Percentiles rank a stretch among this genome's conserved stretches.
Conservation (phyloP, 2,888 invertebrate genomes). For the Mythimna albipuncta region DNA sequence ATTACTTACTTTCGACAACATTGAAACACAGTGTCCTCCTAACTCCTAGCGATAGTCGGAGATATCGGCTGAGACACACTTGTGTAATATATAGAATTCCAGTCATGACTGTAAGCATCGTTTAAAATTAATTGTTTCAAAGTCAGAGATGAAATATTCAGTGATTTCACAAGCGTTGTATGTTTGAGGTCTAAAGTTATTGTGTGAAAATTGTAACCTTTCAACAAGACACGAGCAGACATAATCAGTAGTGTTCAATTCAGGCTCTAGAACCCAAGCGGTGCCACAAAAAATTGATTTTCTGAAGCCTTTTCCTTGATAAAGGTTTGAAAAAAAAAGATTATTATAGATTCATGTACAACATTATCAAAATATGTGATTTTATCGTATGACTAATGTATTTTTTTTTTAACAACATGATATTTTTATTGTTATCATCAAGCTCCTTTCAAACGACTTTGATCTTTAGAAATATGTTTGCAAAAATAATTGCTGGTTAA, state of each 20-base stretch:
- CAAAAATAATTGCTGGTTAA: too few species aligned
- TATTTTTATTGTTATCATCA: too few species aligned
- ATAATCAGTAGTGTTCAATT: background rate
- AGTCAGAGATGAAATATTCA: background rate
- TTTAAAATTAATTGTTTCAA: constrained; percentile 11
- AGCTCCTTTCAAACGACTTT: too few species aligned
- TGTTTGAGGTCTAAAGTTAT: background rate
- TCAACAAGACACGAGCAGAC: background rate
- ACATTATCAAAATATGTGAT: too few species aligned
- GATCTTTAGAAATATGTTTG: too few species aligned
- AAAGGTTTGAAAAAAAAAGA: too few species aligned
- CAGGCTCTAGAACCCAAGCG: too few species aligned
- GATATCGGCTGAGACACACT: constrained; percentile 5
- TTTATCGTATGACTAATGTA: too few species aligned
- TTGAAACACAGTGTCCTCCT: background rate
- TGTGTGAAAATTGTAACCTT: background rate
- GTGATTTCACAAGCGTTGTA: background rate
- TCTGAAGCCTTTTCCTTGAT: too few species aligned
- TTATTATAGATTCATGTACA: too few species aligned
- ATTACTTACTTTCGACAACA: background rate
- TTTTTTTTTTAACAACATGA: too few species aligned
- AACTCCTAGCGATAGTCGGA: background rate
- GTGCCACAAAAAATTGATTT: too few species aligned
- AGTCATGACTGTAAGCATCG: background rate
- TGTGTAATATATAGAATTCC: background rate